Percentiles rank a stretch among this genome's conserved stretches.
Evolutionary conservation across 2,113 vertebrate species (phyloP).

Genomic region (Opisthocomus hoazin): DNA sequence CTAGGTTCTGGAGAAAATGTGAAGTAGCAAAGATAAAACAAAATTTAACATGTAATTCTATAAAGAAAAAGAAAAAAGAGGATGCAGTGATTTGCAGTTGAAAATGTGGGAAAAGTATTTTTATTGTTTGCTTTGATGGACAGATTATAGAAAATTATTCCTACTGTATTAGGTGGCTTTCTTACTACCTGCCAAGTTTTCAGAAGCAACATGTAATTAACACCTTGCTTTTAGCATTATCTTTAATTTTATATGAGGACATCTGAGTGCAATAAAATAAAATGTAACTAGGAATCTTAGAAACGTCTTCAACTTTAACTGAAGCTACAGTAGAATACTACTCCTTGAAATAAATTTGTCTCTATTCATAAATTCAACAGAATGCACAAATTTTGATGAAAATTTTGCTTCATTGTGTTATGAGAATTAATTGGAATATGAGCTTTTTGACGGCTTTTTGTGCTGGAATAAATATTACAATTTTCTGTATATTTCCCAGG

Average conservation of each 20-base stretch:
- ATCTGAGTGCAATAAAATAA: not conserved
- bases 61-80: not conserved
- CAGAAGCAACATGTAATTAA: not conserved
- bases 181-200: not conserved
- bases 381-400: not conserved
- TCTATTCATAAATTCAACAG: not conserved
- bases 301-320: not conserved
- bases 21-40: not conserved
- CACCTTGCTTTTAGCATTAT: not conserved
- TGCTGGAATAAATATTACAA: not conserved
- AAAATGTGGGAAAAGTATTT: not conserved
- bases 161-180: not conserved
- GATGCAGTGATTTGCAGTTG: not conserved
- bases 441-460: not conserved
- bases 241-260: not conserved
- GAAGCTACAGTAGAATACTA: not conserved
- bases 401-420: not conserved
- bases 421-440: not conserved
- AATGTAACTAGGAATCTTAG: not conserved
- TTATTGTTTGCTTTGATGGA: not conserved
- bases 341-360: not conserved
- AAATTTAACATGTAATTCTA: not conserved
- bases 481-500: not conserved
- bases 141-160: not conserved
- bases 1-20: not conserved